Conservation (phyloP, 37 sponge, comb jelly and placozoan genomes). For the Dysidea cf. avara region DNA sequence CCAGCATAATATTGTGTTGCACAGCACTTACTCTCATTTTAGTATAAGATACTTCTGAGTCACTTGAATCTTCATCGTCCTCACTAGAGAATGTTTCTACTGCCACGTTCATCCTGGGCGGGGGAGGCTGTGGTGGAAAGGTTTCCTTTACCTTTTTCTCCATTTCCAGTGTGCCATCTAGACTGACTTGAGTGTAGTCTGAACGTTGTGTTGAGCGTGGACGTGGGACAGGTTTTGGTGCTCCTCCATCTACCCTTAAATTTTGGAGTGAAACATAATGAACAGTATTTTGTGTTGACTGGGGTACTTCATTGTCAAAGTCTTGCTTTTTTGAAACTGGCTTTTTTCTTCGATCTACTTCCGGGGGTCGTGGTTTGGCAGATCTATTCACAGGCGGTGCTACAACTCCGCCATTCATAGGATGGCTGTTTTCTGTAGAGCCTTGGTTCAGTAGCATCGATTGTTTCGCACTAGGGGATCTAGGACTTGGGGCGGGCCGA, state of each 20-base stretch:
- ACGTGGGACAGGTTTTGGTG: constrained; percentile 6
- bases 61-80: neutral
- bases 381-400: constrained; percentile 24
- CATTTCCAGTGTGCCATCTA: neutral
- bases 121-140: neutral
- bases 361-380: constrained; percentile 16
- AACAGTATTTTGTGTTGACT: neutral
- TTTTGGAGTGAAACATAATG: constrained; percentile 9
- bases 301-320: neutral
- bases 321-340: neutral
- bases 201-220: neutral
- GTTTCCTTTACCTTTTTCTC: constrained; percentile 13
- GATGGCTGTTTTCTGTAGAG: neutral
- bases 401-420: neutral
- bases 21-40: too few species aligned
- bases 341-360: constrained; percentile 29
- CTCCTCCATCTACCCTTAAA: neutral
- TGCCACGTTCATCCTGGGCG: neutral
- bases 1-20: too few species aligned
- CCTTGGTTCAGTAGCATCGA: neutral
- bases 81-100: neutral
- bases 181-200: neutral
- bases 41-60: too few species aligned
- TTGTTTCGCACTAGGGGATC: neutral
- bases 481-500: neutral